Conservation (phyloP, 2,113 vertebrate species). For the Meleagris gallopavo region DNA sequence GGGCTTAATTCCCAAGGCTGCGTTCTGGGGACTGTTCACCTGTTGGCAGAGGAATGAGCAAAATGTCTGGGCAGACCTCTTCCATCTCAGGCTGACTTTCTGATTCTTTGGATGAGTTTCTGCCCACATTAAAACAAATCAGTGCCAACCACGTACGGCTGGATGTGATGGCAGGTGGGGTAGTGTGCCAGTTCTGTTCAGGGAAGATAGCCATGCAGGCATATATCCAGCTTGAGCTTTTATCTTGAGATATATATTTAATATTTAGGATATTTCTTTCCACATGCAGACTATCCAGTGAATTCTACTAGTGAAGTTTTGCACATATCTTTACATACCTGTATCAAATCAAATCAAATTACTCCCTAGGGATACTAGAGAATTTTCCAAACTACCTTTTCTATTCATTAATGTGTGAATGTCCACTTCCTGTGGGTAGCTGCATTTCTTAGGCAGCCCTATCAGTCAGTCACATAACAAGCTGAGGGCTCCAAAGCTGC, state of each 20-base stretch:
- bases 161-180: background rate
- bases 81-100: background rate
- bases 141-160: background rate
- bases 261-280: background rate
- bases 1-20: background rate
- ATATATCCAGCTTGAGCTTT: background rate
- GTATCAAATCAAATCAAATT: background rate
- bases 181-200: background rate
- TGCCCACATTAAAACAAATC: background rate
- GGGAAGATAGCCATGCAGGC: background rate
- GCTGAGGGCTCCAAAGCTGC: slow-evolving; percentile 22
- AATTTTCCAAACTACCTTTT: background rate
- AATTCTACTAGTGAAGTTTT: background rate
- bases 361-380: background rate
- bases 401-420: background rate
- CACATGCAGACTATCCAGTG: background rate
- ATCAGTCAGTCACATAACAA: background rate
- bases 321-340: background rate
- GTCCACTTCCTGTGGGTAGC: slow-evolving; percentile 11
- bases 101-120: too few species aligned
- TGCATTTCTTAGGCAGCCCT: background rate
- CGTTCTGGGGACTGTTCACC: background rate
- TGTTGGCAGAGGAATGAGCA: background rate
- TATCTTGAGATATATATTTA: background rate
- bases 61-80: background rate